phyloP scores from a whole-genome alignment of 2,113 vertebrate genomes.

The Microtus montanus region DNA sequence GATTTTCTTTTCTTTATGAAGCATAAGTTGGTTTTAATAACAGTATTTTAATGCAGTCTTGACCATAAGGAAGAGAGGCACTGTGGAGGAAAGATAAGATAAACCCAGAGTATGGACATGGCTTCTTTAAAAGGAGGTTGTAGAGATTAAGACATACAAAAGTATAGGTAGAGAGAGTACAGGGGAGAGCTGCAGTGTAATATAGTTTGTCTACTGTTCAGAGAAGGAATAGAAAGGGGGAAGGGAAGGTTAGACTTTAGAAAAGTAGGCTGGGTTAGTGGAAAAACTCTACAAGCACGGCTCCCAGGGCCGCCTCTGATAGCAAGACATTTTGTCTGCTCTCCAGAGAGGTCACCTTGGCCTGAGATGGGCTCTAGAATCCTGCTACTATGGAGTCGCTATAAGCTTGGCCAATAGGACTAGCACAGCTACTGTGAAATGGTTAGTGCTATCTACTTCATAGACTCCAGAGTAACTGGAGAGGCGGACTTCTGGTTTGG shows the following conservation, averaged over 20 bases:
- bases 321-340: rapidly evolving
- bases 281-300: neutral
- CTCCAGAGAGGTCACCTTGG: neutral
- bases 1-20: neutral
- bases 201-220: neutral
- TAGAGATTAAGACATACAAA: neutral
- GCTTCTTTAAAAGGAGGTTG: neutral
- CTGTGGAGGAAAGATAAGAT: neutral
- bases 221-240: too few relatives aligned
- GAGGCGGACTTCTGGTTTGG: neutral
- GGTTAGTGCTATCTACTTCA: neutral
- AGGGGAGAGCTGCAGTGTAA: too few relatives aligned
- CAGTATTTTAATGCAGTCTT: neutral
- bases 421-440: neutral
- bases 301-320: neutral
- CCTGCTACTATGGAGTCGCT: neutral
- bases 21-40: neutral
- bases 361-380: rapidly evolving
- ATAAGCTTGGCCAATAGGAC: neutral
- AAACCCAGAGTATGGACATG: neutral
- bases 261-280: neutral
- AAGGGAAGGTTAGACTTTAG: neutral
- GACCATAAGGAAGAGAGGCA: neutral
- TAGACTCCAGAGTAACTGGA: neutral
- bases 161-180: neutral